These are phyloP conservation scores for Semnornis frantzii DNA, from an alignment of 2,113 vertebrate genomes.

Conservation along the genomic window DNA sequence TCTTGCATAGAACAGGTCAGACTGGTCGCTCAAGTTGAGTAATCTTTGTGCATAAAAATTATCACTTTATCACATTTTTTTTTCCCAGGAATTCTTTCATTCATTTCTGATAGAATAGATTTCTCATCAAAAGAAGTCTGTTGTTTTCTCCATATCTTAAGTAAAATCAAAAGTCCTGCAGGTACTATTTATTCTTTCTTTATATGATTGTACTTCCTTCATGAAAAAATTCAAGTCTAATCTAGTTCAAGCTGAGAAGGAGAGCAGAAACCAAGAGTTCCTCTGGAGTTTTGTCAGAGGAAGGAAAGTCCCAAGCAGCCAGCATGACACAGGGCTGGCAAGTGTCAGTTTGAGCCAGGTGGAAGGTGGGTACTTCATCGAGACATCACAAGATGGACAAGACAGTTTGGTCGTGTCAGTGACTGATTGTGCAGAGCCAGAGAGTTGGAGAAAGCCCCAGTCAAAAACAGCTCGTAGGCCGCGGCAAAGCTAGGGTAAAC, in stretches of 20 bases:
- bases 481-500: background rate
- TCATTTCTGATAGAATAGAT: background rate
- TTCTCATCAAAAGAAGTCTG: background rate
- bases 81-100: background rate
- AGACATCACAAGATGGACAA: background rate
- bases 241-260: background rate
- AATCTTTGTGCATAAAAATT: background rate
- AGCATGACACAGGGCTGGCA: background rate
- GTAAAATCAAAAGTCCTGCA: background rate
- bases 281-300: background rate
- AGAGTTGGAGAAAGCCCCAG: background rate
- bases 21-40: background rate
- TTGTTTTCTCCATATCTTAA: background rate
- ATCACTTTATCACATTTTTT: background rate
- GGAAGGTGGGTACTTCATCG: background rate
- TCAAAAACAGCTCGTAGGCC: fast-evolving
- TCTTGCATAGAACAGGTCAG: background rate
- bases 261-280: background rate
- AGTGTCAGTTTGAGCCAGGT: background rate
- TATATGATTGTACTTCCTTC: background rate
- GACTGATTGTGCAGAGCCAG: background rate
- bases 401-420: background rate
- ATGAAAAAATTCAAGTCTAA: background rate
- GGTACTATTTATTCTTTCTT: background rate
- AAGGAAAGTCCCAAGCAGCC: background rate